Percentiles rank a stretch among this genome's conserved stretches.
phyloP scores from a whole-genome alignment of 2,113 vertebrate genomes.

The Lathamus discolor region DNA sequence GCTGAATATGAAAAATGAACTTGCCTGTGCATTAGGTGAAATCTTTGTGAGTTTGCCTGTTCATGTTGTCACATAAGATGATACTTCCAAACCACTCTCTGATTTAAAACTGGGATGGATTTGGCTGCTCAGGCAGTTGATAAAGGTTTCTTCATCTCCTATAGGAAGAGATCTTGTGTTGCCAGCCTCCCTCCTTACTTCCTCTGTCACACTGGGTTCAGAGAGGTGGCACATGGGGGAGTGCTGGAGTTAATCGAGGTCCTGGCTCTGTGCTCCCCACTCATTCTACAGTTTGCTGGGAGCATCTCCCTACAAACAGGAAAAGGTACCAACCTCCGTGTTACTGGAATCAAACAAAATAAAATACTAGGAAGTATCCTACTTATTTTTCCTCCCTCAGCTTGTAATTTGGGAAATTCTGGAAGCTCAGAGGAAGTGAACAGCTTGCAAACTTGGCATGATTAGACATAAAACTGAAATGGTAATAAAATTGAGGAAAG shows the following conservation, averaged over 20 bases:
- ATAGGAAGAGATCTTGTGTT: neutral
- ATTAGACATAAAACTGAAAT: neutral
- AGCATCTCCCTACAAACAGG: neutral
- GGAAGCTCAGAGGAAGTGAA: neutral
- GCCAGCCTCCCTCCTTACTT: neutral
- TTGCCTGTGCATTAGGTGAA: neutral
- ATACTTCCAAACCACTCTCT: neutral
- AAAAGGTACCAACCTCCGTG: neutral
- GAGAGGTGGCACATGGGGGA: neutral
- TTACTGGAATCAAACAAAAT: neutral
- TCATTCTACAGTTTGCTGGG: neutral
- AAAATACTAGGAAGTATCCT: neutral
- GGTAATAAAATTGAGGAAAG: neutral
- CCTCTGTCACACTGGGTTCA: neutral
- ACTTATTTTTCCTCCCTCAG: neutral
- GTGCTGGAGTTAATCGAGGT: neutral
- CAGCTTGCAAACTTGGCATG: neutral
- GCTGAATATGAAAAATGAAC: neutral
- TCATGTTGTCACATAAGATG: neutral
- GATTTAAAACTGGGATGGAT: neutral
- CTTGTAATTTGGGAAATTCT: neutral
- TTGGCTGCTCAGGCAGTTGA: neutral
- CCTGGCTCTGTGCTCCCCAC: neutral
- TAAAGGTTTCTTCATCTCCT: neutral
- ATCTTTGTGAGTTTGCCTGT: neutral